A percentile compares a stretch with the other conserved stretches of the same genome.
These are phyloP conservation scores for Nudaria mundana DNA, from an alignment of 2,888 invertebrate genomes.

Conservation along the genomic window DNA sequence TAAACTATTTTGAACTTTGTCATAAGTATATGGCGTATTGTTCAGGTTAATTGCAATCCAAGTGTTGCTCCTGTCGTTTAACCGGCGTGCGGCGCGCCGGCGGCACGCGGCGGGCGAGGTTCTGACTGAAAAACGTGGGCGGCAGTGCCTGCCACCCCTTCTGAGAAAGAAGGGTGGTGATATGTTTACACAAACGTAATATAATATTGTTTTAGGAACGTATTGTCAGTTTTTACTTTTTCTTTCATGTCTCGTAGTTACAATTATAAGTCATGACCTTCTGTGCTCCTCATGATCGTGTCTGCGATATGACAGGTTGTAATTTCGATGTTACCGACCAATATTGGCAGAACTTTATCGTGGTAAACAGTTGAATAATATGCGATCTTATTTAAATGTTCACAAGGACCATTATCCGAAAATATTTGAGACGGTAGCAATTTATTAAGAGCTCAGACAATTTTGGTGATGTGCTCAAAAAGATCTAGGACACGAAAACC, in stretches of 20 bases:
- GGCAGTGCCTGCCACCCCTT: too few relatives aligned
- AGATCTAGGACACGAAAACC: constrained; percentile 77
- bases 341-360: constrained; percentile 32
- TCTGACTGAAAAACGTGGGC: too few relatives aligned
- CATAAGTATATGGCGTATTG: too few relatives aligned
- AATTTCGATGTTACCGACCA: constrained; percentile 62
- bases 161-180: not conserved
- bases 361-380: constrained; percentile 28
- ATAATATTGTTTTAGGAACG: not conserved
- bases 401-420: constrained; percentile 24
- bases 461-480: constrained; percentile 56
- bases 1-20: too few relatives aligned
- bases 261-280: constrained; percentile 64
- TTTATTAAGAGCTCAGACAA: constrained; percentile 36
- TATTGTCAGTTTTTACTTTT: constrained; percentile 11
- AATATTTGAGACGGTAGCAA: constrained; percentile 28
- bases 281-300: constrained; percentile 64
- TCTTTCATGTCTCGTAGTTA: constrained; percentile 37
- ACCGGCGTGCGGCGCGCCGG: too few relatives aligned
- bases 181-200: not conserved
- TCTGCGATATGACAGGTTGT: constrained; percentile 75
- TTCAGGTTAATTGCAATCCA: too few relatives aligned
- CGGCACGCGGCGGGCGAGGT: too few relatives aligned
- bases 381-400: constrained; percentile 29
- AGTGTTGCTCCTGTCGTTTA: too few relatives aligned